Evolutionary conservation across 2,113 vertebrate genomes (phyloP), one percentile per base, ranked within the genome.

Genomic region (Phalacrocorax aristotelis): DNA sequence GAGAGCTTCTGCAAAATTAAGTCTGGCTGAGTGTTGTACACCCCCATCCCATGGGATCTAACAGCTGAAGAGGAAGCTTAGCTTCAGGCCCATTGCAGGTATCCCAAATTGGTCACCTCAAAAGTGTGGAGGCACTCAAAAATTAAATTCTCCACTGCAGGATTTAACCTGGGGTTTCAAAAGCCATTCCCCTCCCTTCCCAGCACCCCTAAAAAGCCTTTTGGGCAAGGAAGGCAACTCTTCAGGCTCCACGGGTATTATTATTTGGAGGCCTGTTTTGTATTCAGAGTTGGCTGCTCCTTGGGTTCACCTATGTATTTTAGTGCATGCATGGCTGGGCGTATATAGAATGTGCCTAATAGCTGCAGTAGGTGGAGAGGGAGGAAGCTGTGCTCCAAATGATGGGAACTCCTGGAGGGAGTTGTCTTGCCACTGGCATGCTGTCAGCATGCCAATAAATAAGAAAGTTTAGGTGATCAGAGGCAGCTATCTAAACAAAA

Each of bases 331-430:
- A 92, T 97, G 83, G 86, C 7, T 72, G 87, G 83, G 90, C 94
- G 91, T 75, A 89, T 83, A 66, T 58, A 93, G 87, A 49, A 82
- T 93, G 92, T 95, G 82, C 87, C 91, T 95, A 91, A 96, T 84
- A 88, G 66, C 71, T 85, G 38, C 42, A 86, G 95, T 94, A 97
- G 96, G 96, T 94, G 97, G 97, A 96, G 92, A 93, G 89, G 79
- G 95, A 97, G 86, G 94, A 94, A 97, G 84, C 90, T 76, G 81
- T 60, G 58, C 92, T 95, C 79, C 93, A 90, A 94, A 94, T 23
- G 71, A 91, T 97, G 97, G 93, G 96, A 97, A 97, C 95, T 95
- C 91, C 97, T 96, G 87, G 89, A 96, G 96, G 96, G 94, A 91
- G 88, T 96, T 92, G 90, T 87, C 92, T 97, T 97, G 94, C 96